Base-by-base conservation (phyloP, 2,797 vertebrate species). In the Glyptemys insculpta region DNA sequence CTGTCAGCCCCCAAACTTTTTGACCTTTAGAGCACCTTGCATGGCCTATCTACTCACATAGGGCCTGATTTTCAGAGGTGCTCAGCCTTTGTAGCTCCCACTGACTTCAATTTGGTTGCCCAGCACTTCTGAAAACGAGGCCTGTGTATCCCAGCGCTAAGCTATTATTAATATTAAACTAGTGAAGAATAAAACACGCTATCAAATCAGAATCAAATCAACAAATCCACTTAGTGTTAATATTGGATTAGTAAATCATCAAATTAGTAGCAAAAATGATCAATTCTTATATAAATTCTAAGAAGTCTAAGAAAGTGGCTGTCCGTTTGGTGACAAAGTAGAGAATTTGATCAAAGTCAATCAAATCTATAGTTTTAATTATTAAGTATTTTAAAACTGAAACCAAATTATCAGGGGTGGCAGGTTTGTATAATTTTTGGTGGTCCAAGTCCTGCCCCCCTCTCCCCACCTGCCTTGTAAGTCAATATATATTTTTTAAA, bases 141-240 rank as follows among this genome's bases (percentile, higher is more conserved):
- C 74, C 44, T 7, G 15, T 37, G n/a, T 41, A 41, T 72, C 37
- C 12, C 37, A 72, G 68, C 2, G 3, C 34, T 72, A 88, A 90
- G 41, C 37, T 87, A 0, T 82, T 56, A 54, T 31, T 88, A 54
- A 83, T 94, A 79, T n/a, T 91, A 78, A 88, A 15, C 18, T 25
- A 96, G 50, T 8, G 87, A 87, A 91, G 79, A 83, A 80, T 37
- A 97, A 95, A 95, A 25, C 79, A 59, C 3, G 27, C 76, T 62
- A 0, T 79, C n/a, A 92, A 88, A 89, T 47, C 56, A 47, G 54
- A 59, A 47, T 47, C 27, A 92, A 57, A 85, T 90, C 57, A 79
- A 57, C 91, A 92, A 91, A 93, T 92, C 44, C 85, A 87, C 92
- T 92, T 92, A 65, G 23, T 86, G 56, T 93, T 34, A 23, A 56